These are phyloP conservation scores for Conus betulinus DNA, from an alignment of 1,140 invertebrate genomes.

Conservation along the genomic window DNA sequence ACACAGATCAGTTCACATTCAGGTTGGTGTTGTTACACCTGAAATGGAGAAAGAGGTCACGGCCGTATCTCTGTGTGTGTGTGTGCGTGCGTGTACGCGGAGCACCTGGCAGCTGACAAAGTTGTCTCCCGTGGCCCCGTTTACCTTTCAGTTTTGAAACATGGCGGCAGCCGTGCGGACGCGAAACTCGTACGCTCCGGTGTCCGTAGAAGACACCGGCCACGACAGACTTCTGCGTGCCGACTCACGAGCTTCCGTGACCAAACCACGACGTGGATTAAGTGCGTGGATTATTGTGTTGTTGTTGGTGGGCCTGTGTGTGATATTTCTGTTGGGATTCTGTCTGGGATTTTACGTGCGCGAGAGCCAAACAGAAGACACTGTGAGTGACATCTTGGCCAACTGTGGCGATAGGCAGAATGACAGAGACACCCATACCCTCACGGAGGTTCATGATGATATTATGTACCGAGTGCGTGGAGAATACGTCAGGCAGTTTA, in stretches of 20 bases:
- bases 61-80: too few species aligned
- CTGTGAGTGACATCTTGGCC: constrained; percentile 6
- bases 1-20: too few species aligned
- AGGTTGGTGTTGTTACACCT: too few species aligned
- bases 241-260: not conserved
- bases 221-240: constrained; percentile 3
- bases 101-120: not conserved
- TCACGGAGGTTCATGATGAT: constrained; percentile 8
- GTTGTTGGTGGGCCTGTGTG: constrained; percentile 14
- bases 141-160: constrained; percentile 12
- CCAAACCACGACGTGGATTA: constrained; percentile 6
- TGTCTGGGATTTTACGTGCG: constrained; percentile 30
- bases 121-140: not conserved
- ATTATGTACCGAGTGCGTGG: constrained; percentile 23
- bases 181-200: constrained; percentile 12
- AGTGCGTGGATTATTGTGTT: constrained; percentile 19
- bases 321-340: constrained; percentile 23
- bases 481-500: constrained; percentile 5
- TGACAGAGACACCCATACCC: not conserved
- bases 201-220: constrained; percentile 16
- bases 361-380: constrained; percentile 12
- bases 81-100: too few species aligned
- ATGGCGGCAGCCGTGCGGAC: constrained; percentile 23
- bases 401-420: not conserved
- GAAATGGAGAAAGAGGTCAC: too few species aligned